Base-by-base conservation (phyloP, 1,140 invertebrate species). In the Aphis craccivora region DNA sequence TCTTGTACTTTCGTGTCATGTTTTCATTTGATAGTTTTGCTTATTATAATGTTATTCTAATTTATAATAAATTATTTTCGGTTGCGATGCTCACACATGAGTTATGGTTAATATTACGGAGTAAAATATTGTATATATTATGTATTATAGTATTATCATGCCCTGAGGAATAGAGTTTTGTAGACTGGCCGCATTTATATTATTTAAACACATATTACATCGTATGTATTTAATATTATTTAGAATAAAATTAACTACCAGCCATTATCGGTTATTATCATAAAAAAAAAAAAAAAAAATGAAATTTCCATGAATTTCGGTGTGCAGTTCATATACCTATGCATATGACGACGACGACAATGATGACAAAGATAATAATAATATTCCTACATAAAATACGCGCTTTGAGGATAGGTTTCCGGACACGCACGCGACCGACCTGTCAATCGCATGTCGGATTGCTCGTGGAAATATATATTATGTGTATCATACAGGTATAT, bases 381-480 rank as follows among this genome's bases (percentile, higher is more conserved):
- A 87, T 87, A n/a, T 48, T 87, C 14, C 30, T 87, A 20, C 20
- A 3, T 40, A 40, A 3, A 2, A 20, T 89, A 89, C 48, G 48
- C 30, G 23, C 45, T 35, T 1, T 35, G 45, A 89, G 45, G 35
- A 51, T 48, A 89, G 48, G 86, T 51, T 89, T 89, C 48, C n/a
- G 87, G 48, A 89, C 60, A 76, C 48, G 48, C 87, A 89, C 87
- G 87, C 87, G 87, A 89, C 87, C 87, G 87, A 53, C 86, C 86
- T 53, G 45, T 89, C 87, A 53, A 89, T 89, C 48, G 87, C 87
- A 53, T 89, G 87, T 89, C 48, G 87, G 48, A 89, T 48, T n/a
- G 87, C n/a, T 23, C n/a, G 43, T 45, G 48, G 25, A 43, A 43
- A 43, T 87, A 87, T 87, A 87, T 48, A 76, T 76, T 30, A 76